Evolutionary conservation across 53 echinoderm and acorn worm species (phyloP), one percentile per base, ranked within the genome.

Genomic region (Actinopyga echinites): DNA sequence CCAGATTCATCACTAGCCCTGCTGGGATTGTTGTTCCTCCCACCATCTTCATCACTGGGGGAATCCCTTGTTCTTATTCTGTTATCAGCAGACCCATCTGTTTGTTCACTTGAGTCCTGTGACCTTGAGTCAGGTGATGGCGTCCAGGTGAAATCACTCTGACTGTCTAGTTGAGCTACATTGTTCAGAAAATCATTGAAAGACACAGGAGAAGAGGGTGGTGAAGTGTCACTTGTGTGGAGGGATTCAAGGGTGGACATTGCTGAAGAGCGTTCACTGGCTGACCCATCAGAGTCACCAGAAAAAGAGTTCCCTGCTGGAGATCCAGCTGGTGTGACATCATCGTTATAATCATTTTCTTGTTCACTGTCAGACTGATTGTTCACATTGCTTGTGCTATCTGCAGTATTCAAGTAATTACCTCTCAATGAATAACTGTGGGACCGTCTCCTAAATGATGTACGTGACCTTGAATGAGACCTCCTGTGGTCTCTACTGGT

Each of bases 211-310:
- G 71, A 71, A 6, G 71, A 71, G 13, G 71, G 71, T 7, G 71
- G 71, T 25, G 71, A 71, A 26, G 71, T 71, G 71, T 71, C 71
- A 29, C 40, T 71, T 13, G 71, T 71, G 10, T 44, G 71, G 24
- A 71, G 43, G 9, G 71, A 71, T 42, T 1, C 71, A 22, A 22
- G 23, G 24, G 25, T 7, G 0, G 71, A 71, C 42, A 44, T 32
- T 21, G 24, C 44, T 5, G 71, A 44, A 2, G 71, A 71, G 21
- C 71, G 6, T 4, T 71, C 71, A 34, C 71, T 71, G 22, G 26
- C 65, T 0, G 65, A 32, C 15, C 31, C 31, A 30, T 65, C 71
- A 8, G 71, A 71, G 38, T 22, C 24, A 7, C 42, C 42, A 9
- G 71, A 42, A 31, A 30, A 63, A 63, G 63, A 63, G 24, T 12